Conservation (phyloP, 2,113 vertebrate genomes). For the Pelobates fuscus region DNA sequence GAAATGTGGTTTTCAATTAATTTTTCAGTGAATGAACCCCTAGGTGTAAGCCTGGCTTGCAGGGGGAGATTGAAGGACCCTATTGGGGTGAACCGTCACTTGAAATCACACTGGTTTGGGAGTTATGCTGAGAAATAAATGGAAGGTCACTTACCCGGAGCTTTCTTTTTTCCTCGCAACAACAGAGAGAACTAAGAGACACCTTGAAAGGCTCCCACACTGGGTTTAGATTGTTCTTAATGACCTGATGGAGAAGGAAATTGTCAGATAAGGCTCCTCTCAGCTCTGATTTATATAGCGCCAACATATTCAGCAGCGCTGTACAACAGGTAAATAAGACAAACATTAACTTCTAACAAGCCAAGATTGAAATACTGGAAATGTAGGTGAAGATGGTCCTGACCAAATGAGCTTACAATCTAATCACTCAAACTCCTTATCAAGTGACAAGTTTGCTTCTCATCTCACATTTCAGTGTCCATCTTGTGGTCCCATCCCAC, state of each 20-base stretch:
- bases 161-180: constrained; percentile 87
- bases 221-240: constrained; percentile 94
- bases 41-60: too few relatives aligned
- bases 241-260: constrained; percentile 70
- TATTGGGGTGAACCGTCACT: too few relatives aligned
- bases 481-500: background rate
- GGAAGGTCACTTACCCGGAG: constrained; percentile 85
- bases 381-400: too few relatives aligned
- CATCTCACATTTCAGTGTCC: background rate
- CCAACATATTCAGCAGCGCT: too few relatives aligned
- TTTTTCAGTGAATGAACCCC: too few relatives aligned
- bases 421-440: background rate
- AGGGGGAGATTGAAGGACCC: background rate
- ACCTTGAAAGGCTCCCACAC: constrained; percentile 95
- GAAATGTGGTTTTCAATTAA: too few relatives aligned
- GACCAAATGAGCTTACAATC: background rate
- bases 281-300: too few relatives aligned
- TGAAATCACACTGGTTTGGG: background rate
- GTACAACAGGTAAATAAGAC: too few relatives aligned
- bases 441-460: constrained; percentile 4
- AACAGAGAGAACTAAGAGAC: constrained; percentile 89
- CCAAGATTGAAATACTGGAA: too few relatives aligned
- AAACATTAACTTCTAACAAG: too few relatives aligned
- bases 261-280: background rate
- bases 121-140: too few relatives aligned